These are phyloP conservation scores for Chaitophorus viminalis DNA, from an alignment of 2,888 invertebrate genomes.

Conservation along the genomic window DNA sequence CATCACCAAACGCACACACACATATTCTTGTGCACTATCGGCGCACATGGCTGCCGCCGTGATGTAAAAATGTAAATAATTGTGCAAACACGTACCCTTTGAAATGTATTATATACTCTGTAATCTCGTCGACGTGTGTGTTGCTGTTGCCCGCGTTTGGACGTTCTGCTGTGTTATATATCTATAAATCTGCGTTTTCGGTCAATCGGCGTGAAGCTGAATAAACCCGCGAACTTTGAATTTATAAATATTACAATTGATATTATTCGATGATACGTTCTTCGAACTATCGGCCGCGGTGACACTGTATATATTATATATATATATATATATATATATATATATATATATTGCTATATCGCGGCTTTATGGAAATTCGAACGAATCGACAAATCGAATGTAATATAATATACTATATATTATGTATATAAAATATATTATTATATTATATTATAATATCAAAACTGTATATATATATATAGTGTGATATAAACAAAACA, in stretches of 20 bases:
- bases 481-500: too few species aligned
- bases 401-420: not conserved
- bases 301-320: not conserved
- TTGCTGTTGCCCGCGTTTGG: constrained; percentile 40
- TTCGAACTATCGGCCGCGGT: constrained; percentile 42
- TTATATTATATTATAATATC: too few species aligned
- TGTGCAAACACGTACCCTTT: constrained; percentile 35
- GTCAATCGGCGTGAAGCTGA: constrained; percentile 51
- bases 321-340: not conserved
- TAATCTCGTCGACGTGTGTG: constrained; percentile 22
- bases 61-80: too few species aligned
- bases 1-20: not conserved
- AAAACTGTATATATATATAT: too few species aligned
- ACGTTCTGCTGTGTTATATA: constrained; percentile 2
- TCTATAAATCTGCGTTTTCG: not conserved
- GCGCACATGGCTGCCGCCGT: not conserved
- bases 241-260: not conserved
- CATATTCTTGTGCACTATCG: too few species aligned
- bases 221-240: constrained; percentile 32
- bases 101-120: not conserved
- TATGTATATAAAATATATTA: not conserved
- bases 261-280: not conserved
- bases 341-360: not conserved
- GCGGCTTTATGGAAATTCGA: constrained; percentile 9
- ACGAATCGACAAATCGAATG: not conserved